A percentile compares a stretch with the other conserved stretches of the same genome.
phyloP scores from a whole-genome alignment of 2,888 invertebrate species.

The Dione juno region DNA sequence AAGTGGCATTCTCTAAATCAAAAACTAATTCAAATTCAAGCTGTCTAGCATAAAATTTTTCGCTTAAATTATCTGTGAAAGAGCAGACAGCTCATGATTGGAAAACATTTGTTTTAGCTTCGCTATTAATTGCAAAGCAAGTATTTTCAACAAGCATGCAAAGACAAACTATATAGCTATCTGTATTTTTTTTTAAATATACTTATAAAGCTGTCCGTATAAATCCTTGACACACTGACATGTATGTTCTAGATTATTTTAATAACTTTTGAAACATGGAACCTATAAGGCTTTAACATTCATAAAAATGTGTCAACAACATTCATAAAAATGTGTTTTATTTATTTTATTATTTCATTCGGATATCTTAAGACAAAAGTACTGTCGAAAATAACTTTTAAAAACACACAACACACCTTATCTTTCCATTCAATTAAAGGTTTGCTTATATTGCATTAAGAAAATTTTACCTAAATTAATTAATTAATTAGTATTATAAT shows the following conservation, averaged over 20 bases:
- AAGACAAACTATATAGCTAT: too few species aligned
- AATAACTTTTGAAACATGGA: neutral
- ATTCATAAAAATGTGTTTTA: neutral
- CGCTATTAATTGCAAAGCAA: too few species aligned
- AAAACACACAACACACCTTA: too few species aligned
- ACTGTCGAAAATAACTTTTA: too few species aligned
- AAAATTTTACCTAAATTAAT: too few species aligned
- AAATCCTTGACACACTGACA: constrained; percentile 16
- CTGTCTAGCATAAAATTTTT: neutral
- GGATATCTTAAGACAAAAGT: too few species aligned
- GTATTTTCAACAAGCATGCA: too few species aligned
- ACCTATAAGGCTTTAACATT: neutral
- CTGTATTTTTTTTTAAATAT: too few species aligned
- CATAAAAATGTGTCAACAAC: neutral
- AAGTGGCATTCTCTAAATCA: neutral
- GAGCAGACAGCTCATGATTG: constrained; percentile 1
- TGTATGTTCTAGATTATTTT: neutral
- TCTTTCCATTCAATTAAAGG: too few species aligned
- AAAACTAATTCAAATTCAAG: constrained; percentile 16
- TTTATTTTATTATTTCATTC: neutral
- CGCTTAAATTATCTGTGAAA: constrained; percentile 17
- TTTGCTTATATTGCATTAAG: too few species aligned
- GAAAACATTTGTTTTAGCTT: neutral
- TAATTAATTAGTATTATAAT: too few species aligned
- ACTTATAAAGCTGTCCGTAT: constrained; percentile 21